Evolutionary conservation across 37 sponge, comb jelly and placozoan genomes (phyloP).

Genomic region (Theonella swinhoei): DNA sequence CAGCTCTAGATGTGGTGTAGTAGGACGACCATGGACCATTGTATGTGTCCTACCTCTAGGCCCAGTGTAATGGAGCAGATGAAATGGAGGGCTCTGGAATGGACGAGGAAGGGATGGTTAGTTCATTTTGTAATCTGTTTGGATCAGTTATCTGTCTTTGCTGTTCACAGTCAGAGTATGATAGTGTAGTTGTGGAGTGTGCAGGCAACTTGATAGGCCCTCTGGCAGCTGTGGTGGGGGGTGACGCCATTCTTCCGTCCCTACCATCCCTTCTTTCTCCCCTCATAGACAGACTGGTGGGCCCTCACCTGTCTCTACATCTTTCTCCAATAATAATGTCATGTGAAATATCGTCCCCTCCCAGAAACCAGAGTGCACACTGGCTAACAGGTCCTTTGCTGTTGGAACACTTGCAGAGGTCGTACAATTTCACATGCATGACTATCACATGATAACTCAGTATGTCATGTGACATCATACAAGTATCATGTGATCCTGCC

Average conservation of each 20-base stretch:
- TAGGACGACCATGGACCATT: not conserved
- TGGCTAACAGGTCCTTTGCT: slow-evolving; percentile 74
- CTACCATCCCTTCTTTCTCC: slow-evolving; percentile 23
- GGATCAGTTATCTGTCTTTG: not conserved
- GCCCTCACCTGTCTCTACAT: too few relatives aligned
- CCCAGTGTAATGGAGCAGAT: slow-evolving; percentile 54
- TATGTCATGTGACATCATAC: not conserved
- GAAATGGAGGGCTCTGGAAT: slow-evolving; percentile 12
- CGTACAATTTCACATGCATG: not conserved
- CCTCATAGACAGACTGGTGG: slow-evolving; percentile 49
- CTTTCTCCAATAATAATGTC: not conserved
- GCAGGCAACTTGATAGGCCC: slow-evolving; percentile 67
- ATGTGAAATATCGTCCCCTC: not conserved
- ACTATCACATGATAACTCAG: not conserved
- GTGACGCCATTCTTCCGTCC: slow-evolving; percentile 20
- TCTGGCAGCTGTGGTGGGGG: slow-evolving; percentile 51
- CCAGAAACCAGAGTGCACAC: slow-evolving; percentile 25
- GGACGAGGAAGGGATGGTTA: slow-evolving; percentile 7
- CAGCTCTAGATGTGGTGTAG: not conserved
- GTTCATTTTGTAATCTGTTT: not conserved
- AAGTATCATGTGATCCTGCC: not conserved
- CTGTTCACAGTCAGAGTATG: slow-evolving; percentile 60
- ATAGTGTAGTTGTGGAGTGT: slow-evolving; percentile 57
- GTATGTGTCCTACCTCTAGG: too few relatives aligned
- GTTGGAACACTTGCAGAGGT: slow-evolving; percentile 90